phyloP scores from a whole-genome alignment of 2,113 vertebrate genomes.

The Bombycilla garrulus region DNA sequence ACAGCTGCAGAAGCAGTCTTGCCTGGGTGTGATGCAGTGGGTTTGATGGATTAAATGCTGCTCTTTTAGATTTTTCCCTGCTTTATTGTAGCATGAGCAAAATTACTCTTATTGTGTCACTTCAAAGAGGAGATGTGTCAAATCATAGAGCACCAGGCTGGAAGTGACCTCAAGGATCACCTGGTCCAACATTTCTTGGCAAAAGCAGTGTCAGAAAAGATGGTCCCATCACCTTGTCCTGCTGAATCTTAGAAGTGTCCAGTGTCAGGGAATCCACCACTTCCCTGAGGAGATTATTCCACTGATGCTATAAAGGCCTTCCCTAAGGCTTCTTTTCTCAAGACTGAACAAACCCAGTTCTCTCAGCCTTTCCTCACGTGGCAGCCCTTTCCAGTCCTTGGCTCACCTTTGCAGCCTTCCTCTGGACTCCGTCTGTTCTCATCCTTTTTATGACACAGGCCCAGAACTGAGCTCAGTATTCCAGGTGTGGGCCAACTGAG shows the following conservation, averaged over 20 bases:
- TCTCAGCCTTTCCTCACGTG: neutral
- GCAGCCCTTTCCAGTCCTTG: neutral
- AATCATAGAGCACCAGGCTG: neutral
- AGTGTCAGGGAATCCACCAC: neutral
- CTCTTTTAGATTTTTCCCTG: neutral
- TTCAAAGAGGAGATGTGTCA: neutral
- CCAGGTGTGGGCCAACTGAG: neutral
- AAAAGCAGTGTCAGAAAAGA: neutral
- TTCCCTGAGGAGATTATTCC: neutral
- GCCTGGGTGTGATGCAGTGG: neutral
- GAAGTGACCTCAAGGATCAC: neutral
- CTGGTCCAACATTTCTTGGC: neutral
- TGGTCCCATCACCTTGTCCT: neutral
- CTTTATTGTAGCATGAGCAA: neutral
- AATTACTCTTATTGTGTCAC: neutral
- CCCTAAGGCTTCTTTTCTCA: neutral
- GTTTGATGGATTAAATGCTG: neutral
- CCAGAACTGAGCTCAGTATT: neutral
- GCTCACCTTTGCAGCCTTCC: neutral
- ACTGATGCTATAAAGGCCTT: neutral
- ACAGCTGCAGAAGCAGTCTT: neutral
- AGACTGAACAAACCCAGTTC: neutral
- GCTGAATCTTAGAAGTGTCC: neutral
- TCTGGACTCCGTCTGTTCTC: neutral
- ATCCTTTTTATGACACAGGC: neutral